Base-by-base conservation (phyloP, 1,140 invertebrate species). In the Caerostris darwini region DNA sequence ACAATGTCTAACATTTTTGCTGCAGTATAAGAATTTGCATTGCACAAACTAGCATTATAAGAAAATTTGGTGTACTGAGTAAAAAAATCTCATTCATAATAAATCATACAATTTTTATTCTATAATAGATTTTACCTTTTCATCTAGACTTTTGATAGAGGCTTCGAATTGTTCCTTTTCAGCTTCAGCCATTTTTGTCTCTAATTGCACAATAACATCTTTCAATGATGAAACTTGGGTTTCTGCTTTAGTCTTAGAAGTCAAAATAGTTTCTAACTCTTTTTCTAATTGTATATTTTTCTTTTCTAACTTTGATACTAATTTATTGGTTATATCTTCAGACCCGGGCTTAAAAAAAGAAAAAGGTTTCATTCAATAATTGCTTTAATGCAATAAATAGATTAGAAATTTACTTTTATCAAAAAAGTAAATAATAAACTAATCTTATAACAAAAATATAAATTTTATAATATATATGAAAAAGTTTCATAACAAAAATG, bases 261-360 rank as follows among this genome's bases (percentile, higher is more conserved):
- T 8, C 10, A 71, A 56, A 14, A 64, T 83, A 87, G 83, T 8
- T 93, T 93, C 83, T 50, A 93, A 58, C 19, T 93, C 92, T 2
- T 50, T 7, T n/a, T 93, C 92, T 58, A 93, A 59, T 7, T n/a
- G n/a, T 12, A 93, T 71, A 59, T 93, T 93, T 58, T 93, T 93
- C 61, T 87, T 93, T 34, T 93, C 92, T 67, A 93, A 57, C 50
- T 93, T 93, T 19, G 53, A 56, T 50, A 93, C 64, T 34, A 93
- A 61, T 87, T 77, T 83, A 7, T 86, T 93, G 6, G n/a, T 64
- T 4, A 17, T 17, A 64, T 64, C 7, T 17, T 64, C 12, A 4
- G 50, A 8, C 8, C 50, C 57, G 14, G 19, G 7, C 71, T 91
- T 17, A 53, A 91, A 91, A 56, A 81, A 54, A 8, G 34, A 87